phyloP scores from a whole-genome alignment of 2,888 invertebrate species.

The Blastobasis adustella region DNA sequence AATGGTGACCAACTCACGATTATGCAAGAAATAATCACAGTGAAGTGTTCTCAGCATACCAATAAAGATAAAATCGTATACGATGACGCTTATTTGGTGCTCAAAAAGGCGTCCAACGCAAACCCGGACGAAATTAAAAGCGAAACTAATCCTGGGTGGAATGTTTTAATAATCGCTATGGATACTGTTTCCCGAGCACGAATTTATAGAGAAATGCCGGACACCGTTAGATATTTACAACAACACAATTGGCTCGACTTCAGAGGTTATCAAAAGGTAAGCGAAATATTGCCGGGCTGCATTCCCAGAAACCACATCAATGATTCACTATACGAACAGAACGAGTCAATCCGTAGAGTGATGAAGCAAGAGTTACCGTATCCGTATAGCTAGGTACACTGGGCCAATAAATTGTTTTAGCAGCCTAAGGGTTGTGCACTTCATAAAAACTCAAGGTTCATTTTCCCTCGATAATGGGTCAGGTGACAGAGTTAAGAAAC shows the following conservation, averaged over 20 bases:
- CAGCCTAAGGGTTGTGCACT: too few species aligned
- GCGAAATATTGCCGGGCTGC: too few species aligned
- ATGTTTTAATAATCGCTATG: conserved; percentile 15
- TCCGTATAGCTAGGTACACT: too few species aligned
- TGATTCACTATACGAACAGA: too few species aligned
- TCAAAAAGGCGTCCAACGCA: conserved; percentile 24
- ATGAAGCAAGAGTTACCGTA: too few species aligned
- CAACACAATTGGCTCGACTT: conserved; percentile 13
- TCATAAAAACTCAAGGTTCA: too few species aligned
- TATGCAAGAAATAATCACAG: conserved; percentile 33
- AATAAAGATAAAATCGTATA: conserved; percentile 23
- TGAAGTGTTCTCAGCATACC: conserved; percentile 24
- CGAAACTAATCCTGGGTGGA: conserved; percentile 7
- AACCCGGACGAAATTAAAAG: background rate
- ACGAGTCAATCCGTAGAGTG: too few species aligned
- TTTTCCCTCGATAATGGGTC: too few species aligned
- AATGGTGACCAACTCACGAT: conserved; percentile 23
- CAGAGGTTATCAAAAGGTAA: conserved; percentile 20
- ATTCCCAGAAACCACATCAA: too few species aligned
- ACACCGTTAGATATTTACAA: conserved; percentile 10
- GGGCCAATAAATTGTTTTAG: too few species aligned
- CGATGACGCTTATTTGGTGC: conserved; percentile 33
- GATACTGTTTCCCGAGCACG: conserved; percentile 15
- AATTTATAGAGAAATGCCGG: conserved; percentile 9
- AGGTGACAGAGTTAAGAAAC: too few species aligned